phyloP scores from a whole-genome alignment of 2,888 invertebrate genomes.

The Tinea trinotella region DNA sequence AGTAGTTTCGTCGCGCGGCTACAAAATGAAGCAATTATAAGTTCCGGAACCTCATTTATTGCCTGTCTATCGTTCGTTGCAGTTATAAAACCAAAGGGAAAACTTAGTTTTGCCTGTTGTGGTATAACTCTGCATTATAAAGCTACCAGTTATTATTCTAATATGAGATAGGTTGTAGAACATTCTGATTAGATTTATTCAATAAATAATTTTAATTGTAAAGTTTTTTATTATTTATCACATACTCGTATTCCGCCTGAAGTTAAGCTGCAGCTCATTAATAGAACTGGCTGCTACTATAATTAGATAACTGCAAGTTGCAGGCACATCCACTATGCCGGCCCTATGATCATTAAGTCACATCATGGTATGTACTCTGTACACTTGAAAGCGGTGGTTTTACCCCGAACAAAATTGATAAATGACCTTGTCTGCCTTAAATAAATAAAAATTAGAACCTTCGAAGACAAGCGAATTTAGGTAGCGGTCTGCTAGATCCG shows the following conservation, averaged over 20 bases:
- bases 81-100: constrained; percentile 59
- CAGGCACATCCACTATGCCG: too few species aligned
- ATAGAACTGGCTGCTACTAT: too few species aligned
- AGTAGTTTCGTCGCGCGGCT: constrained; percentile 29
- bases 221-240: constrained; percentile 1
- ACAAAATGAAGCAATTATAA: constrained; percentile 70
- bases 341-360: too few species aligned
- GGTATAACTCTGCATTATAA: constrained; percentile 39
- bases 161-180: background rate
- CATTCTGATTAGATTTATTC: constrained; percentile 1
- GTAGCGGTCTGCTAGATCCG: background rate
- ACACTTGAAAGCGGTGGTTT: too few species aligned
- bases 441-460: too few species aligned
- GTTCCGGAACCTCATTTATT: constrained; percentile 65
- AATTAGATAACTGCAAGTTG: too few species aligned
- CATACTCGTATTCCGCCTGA: too few species aligned
- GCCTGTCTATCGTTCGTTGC: constrained; percentile 57
- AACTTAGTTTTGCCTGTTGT: constrained; percentile 51
- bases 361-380: too few species aligned
- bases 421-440: too few species aligned
- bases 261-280: too few species aligned
- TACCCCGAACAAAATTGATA: too few species aligned
- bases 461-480: background rate
- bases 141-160: constrained; percentile 21
- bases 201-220: constrained; percentile 21